Conservation (phyloP, 2,888 invertebrate species). For the Lacanobia oleracea region DNA sequence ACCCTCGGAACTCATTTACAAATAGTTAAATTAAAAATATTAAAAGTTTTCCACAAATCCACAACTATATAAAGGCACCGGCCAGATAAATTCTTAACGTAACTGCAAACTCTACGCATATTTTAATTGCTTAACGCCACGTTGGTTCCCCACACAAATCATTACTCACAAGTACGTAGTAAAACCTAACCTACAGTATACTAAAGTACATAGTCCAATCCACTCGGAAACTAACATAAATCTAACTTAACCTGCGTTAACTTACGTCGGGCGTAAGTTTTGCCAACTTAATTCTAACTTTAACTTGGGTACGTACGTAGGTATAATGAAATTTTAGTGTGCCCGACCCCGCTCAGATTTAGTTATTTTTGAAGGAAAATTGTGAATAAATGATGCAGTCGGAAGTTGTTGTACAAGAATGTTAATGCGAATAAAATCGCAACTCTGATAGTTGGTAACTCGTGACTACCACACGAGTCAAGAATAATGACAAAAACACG, state of each 20-base stretch:
- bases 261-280: slow-evolving; percentile 75
- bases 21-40: too few relatives aligned
- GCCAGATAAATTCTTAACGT: not conserved
- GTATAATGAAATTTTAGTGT: slow-evolving; percentile 72
- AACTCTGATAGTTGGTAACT: too few relatives aligned
- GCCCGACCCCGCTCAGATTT: slow-evolving; percentile 37
- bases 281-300: slow-evolving; percentile 80
- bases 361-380: slow-evolving; percentile 32
- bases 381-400: slow-evolving; percentile 38
- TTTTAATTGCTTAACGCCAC: not conserved
- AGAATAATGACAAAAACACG: too few relatives aligned
- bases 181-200: slow-evolving; percentile 24
- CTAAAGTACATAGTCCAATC: slow-evolving; percentile 65
- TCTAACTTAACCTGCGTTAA: slow-evolving; percentile 81
- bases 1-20: too few relatives aligned
- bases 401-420: too few relatives aligned
- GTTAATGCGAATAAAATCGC: too few relatives aligned
- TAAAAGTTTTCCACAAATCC: too few relatives aligned
- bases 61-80: too few relatives aligned
- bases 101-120: not conserved
- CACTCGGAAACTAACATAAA: slow-evolving; percentile 78
- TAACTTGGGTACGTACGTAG: slow-evolving; percentile 62
- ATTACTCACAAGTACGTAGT: slow-evolving; percentile 32
- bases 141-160: not conserved
- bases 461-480: too few relatives aligned